Evolutionary conservation across 2,113 vertebrate genomes (phyloP), one percentile per base, ranked within the genome.

Genomic region (Sceloporus tristichus): DNA sequence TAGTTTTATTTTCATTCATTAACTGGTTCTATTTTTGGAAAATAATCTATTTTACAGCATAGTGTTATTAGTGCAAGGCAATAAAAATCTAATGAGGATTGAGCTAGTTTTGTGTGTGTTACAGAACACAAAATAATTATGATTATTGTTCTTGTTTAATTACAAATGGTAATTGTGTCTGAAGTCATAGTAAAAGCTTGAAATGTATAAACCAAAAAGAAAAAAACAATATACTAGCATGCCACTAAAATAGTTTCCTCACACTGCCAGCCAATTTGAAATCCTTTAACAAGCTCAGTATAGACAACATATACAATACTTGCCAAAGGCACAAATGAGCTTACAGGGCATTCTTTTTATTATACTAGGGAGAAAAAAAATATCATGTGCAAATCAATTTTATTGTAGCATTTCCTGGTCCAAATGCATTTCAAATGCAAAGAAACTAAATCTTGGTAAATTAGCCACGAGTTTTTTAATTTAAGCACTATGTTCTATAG

Each of bases 141-240:
- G 5, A 87, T 93, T 89, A 89, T 92, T 92, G 94, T 94, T 91
- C 92, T 92, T 88, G 25, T 19, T 78, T 92, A 94, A 90, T 92
- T 96, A 91, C 79, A 92, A 94, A 91, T 92, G 7, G 85, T 83
- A 95, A 89, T 93, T 92, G 89, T 76, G 89, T 91, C 87, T 87
- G 75, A 93, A 94, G 80, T 79, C 90, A 87, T 34, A 34, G 90
- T 92, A 94, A 95, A 94, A 95, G 90, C 88, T 82, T 88, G 78
- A 92, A 89, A 91, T 21, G 85, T 91, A 80, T 88, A 93, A 92
- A 93, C 92, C 84, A 92, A 93, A 89, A 94, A 85, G 75, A 91
- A 94, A 85, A 53, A 90, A 91, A 94, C 91, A 91, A 89, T 92
- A 19, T 93, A 91, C 80, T 85, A 90, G 79, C 59, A 91, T 78